Conservation (phyloP, 2,113 vertebrate genomes). For the Amblyornis subalaris region DNA sequence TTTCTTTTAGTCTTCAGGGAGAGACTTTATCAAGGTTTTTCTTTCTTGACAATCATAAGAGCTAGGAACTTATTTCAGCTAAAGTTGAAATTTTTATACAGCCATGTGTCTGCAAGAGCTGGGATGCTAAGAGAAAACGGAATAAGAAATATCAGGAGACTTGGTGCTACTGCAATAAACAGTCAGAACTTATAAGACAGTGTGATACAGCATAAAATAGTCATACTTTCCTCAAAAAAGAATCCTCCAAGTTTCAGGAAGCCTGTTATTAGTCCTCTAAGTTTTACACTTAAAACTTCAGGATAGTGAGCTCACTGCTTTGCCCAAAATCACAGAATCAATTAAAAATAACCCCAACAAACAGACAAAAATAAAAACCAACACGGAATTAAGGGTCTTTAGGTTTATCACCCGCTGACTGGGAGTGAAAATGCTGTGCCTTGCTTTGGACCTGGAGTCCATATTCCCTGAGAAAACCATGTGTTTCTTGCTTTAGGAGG, state of each 20-base stretch:
- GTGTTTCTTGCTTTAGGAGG: neutral
- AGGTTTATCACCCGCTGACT: neutral
- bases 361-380: too few species aligned
- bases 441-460: neutral
- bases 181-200: neutral
- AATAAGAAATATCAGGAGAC: neutral
- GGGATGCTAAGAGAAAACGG: neutral
- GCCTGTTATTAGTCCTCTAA: neutral
- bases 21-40: neutral
- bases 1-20: neutral
- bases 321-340: neutral
- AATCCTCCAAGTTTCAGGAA: neutral
- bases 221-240: neutral
- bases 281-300: neutral
- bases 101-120: neutral
- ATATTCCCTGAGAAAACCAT: neutral
- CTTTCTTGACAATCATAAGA: neutral
- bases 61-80: neutral
- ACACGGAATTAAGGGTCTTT: neutral
- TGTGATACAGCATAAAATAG: neutral
- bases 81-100: neutral
- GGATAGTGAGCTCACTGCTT: neutral
- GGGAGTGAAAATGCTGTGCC: neutral
- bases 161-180: neutral
- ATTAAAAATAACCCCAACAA: neutral